Conservation (phyloP, 2,113 vertebrate genomes). For the Verasper variegatus region DNA sequence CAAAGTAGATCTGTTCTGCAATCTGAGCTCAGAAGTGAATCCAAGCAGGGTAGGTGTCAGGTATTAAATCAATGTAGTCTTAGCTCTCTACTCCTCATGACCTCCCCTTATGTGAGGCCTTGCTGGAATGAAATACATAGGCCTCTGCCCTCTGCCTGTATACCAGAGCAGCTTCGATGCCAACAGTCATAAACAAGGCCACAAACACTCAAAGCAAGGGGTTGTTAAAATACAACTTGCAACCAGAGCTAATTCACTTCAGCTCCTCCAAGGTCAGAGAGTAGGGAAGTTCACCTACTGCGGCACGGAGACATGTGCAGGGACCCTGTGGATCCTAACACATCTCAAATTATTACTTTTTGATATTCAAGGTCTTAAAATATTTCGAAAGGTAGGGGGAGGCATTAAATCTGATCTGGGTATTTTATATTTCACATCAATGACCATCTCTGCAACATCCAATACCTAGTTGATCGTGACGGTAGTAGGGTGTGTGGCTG, state of each 20-base stretch:
- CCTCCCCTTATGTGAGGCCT: conserved; percentile 41
- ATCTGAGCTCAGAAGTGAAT: conserved; percentile 23
- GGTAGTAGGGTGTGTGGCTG: neutral
- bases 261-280: conserved; percentile 69
- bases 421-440: neutral
- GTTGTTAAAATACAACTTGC: conserved; percentile 65
- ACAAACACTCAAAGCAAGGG: conserved; percentile 51
- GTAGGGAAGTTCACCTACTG: conserved; percentile 26
- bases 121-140: conserved; percentile 41
- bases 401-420: neutral
- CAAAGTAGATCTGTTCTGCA: conserved; percentile 39
- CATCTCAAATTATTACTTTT: neutral
- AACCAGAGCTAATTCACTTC: conserved; percentile 59
- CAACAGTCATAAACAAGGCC: conserved; percentile 67
- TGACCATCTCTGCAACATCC: neutral
- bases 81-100: conserved; percentile 44
- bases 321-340: neutral
- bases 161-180: conserved; percentile 53
- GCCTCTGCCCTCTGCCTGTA: conserved; percentile 43
- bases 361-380: neutral
- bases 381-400: neutral
- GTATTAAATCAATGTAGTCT: conserved; percentile 42
- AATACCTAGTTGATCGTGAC: neutral
- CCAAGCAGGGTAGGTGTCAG: conserved; percentile 19
- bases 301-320: neutral